Evolutionary conservation across 2,888 invertebrate genomes (phyloP).

Genomic region (Lepas anatifera): DNA sequence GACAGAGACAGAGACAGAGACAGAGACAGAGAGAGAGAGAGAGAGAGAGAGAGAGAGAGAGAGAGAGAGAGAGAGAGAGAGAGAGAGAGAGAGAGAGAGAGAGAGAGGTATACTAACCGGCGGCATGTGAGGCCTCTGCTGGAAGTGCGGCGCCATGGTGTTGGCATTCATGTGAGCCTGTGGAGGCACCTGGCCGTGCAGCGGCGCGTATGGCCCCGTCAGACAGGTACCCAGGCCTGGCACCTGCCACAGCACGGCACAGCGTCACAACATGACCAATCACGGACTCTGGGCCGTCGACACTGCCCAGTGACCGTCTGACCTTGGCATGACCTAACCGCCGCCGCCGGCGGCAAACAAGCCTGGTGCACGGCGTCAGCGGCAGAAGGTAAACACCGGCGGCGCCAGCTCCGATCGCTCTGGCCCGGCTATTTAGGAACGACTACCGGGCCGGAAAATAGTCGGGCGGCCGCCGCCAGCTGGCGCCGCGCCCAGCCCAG

Average conservation of each 20-base stretch:
- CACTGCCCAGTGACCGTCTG: no score
- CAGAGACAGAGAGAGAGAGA: no score
- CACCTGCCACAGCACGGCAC: not conserved
- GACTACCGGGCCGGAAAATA: not conserved
- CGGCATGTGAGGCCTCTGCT: not conserved
- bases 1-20: no score
- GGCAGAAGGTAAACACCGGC: no score
- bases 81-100: no score
- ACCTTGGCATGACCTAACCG: no score
- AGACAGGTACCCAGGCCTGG: not conserved
- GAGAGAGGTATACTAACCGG: not conserved
- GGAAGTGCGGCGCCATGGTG: not conserved
- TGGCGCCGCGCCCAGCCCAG: not conserved
- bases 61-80: no score
- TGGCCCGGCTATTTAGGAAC: not conserved
- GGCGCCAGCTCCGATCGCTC: not conserved
- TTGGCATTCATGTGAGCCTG: conserved; percentile 9
- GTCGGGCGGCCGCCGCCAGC: not conserved
- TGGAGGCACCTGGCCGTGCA: not conserved
- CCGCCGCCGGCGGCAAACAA: no score
- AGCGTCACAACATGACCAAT: not conserved
- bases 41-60: no score
- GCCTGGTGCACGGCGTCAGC: no score
- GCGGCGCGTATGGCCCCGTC: not conserved
- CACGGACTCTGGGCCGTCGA: no score